Evolutionary conservation across 1,140 invertebrate species (phyloP), one percentile per base, ranked within the genome.

Genomic region (Drosophila setifemur): DNA sequence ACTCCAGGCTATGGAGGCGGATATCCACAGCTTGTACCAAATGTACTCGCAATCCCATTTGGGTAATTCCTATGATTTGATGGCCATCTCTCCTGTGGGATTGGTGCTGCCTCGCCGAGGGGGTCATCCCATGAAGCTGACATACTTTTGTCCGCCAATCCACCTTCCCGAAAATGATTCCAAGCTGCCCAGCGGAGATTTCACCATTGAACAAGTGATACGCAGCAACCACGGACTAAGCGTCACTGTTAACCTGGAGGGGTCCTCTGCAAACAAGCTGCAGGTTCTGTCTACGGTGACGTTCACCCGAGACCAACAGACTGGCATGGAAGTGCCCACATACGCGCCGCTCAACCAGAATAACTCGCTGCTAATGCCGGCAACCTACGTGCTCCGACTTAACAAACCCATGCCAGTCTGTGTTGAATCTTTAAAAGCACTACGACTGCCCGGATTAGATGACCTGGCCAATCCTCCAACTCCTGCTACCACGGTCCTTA

Each of bases 31-130:
- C 29, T 90, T 98, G 54, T 95, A 96, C 26, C 95, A 97, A 70
- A 68, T 72, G 37, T 96, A 95, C 74, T 29, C 70, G 31, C 96
- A 95, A 74, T 31, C 31, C 1, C 48, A 66, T 2, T 52, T 57
- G 8, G 69, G 42, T 12, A 97, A 98, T 68, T 95, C 96, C 0
- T 95, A 96, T 88, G 95, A 95, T 73, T 92, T 97, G 37, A 94
- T 99, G 40, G 96, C 97, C 87, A 97, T 97, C 90, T 97, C 96
- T 68, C 94, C 97, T 25, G 95, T 98, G 67, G 98, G 97, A 6
- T 93, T 96, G 47, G 91, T 96, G 3, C 94, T 96, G 72, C 94
- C 95, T 88, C 90, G 95, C 42, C 93, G 93, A 91, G 95, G 95
- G 79, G 95, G 97, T 26, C 96, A 98, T 89, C 95, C 97, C 0